A percentile compares a stretch with the other conserved stretches of the same genome.
Evolutionary conservation across 1,140 invertebrate genomes (phyloP).

Genomic region (Drosophila pruinosa): DNA sequence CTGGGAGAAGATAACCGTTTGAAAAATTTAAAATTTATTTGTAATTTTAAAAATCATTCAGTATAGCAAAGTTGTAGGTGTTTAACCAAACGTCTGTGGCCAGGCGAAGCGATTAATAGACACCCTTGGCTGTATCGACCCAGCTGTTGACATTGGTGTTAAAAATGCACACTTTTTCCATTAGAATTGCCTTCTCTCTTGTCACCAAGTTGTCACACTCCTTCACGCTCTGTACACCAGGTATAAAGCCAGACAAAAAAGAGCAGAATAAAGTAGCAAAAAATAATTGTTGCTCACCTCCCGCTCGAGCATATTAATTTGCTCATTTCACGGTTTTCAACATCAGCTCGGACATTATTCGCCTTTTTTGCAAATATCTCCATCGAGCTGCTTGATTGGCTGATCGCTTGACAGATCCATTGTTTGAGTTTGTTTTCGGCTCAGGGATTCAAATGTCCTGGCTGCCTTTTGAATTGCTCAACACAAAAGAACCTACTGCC

Average conservation of each 20-base stretch:
- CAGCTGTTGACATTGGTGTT: background rate
- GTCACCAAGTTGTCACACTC: background rate
- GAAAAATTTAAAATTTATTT: too few species aligned
- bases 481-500: conserved; percentile 4
- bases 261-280: background rate
- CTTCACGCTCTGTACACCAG: background rate
- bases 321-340: conserved; percentile 67
- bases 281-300: background rate
- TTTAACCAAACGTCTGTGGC: too few species aligned
- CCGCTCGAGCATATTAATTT: conserved; percentile 42
- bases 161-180: background rate
- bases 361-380: conserved; percentile 15
- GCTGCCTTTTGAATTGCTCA: conserved; percentile 10
- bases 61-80: too few species aligned
- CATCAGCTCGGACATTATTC: conserved; percentile 50
- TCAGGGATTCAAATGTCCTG: conserved; percentile 63
- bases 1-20: background rate
- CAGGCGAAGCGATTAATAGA: too few species aligned
- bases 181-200: background rate
- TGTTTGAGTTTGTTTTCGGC: conserved; percentile 53
- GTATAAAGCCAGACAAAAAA: background rate
- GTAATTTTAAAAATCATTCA: too few species aligned
- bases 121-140: background rate
- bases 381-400: conserved; percentile 40
- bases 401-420: conserved; percentile 58